Evolutionary conservation across 2,113 vertebrate genomes (phyloP), one percentile per base, ranked within the genome.

Genomic region (Chaetodon trifascialis): DNA sequence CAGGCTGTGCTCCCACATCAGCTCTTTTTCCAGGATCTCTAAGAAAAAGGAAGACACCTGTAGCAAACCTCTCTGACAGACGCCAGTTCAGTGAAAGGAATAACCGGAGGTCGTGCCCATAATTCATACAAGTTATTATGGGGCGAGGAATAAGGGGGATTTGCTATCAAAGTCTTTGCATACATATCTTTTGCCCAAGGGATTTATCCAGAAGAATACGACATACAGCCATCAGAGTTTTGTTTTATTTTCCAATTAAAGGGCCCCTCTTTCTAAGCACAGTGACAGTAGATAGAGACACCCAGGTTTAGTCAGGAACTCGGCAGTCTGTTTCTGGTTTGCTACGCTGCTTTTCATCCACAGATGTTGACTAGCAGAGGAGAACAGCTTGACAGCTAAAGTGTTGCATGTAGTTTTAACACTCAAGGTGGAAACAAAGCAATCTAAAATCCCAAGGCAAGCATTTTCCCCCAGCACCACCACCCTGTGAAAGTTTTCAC

Each of bases 321-420:
- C 79, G 75, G 79, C 83, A 54, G 52, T 75, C 47, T 67, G 70
- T 76, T 81, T 83, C 51, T 69, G 73, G 81, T 75, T 79, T 76
- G 83, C 75, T 83, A 68, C 84, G 69, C 71, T 83, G 60, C 78
- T 86, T 88, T 86, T 86, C 82, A 71, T 83, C 82, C 76, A 65
- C 86, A 89, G 82, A 84, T 86, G 85, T 83, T 84, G 77, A 91
- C 83, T 59, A 78, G 70, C 69, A 69, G 62, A 89, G 78, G 73
- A 75, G 82, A 89, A 78, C 76, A 68, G 79, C 86, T 84, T 91
- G 87, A 87, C 87, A 86, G 72, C 74, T 80, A 60, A 86, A 88
- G 80, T 74, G 86, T 69, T 63, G 77, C 66, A 84, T 90, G 77
- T 83, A 68, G 64, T 88, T 84, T 83, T 80, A 82, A 78, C 70